Evolutionary conservation across 1,140 invertebrate species (phyloP), one percentile per base, ranked within the genome.

Genomic region (Pseudachorutes palmiensis): DNA sequence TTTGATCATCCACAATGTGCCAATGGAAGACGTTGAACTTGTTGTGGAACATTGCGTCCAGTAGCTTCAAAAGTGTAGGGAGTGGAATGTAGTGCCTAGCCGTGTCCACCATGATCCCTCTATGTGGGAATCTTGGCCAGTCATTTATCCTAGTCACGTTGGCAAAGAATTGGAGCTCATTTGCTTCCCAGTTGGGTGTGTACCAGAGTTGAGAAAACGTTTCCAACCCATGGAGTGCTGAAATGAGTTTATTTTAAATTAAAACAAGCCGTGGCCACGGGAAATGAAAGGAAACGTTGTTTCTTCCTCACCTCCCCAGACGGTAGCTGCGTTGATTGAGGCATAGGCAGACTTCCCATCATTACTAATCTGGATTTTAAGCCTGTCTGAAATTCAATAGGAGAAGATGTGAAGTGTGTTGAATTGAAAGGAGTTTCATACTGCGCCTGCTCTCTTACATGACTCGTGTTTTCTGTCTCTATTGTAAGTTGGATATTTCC

Each of bases 11-110:
- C 1, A 82, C 81, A 57, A 85, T 80, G 74, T 85, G 84, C 84
- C 84, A 85, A 74, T 85, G 84, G 68, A 85, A 82, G 1, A 85
- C 83, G 75, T 85, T 85, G n/a, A 83, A 75, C 74, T 85, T 85
- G 74, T 83, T 85, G 70, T 80, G 77, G 14, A 80, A 78, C 83
- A 85, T 84, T 2, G 80, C 72, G 59, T 76, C 81, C 65, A 83
- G 70, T 64, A 80, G 79, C 24, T 76, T 68, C 36, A 78, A 66
- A 31, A 84, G 65, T 9, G 76, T 75, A 33, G 68, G 62, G 2
- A 80, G 65, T 12, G 80, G 75, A 28, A 83, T 63, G 72, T 77
- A 84, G 72, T 84, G 83, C 51, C 83, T 69, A 1, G 81, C 75
- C 0, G 81, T 82, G 71, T 84, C 83, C 2, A 84, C 60, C 72